Percentiles rank a stretch among this genome's conserved stretches.
Evolutionary conservation across 92 coral and sea anemone species (phyloP).

Genomic region (Zoanthus sociatus): DNA sequence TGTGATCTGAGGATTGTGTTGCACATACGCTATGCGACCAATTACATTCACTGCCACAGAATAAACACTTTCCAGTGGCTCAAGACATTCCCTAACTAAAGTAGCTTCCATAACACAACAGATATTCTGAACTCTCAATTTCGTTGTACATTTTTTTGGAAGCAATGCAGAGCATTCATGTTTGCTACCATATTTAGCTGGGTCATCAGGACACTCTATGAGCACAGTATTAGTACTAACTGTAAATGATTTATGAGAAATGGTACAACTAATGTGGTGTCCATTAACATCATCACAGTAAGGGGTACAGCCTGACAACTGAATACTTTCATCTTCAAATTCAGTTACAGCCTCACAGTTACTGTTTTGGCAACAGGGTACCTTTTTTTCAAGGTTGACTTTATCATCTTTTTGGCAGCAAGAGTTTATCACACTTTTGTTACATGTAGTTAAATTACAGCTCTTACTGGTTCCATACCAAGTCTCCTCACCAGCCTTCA

Average conservation of each 20-base stretch:
- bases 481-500: neutral
- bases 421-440: neutral
- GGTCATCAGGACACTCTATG: slow-evolving; percentile 12
- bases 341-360: neutral
- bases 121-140: slow-evolving; percentile 95
- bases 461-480: neutral
- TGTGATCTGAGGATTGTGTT: slow-evolving; percentile 88
- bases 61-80: slow-evolving; percentile 77
- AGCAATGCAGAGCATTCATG: neutral
- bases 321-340: neutral
- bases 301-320: neutral
- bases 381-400: neutral
- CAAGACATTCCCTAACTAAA: slow-evolving; percentile 82
- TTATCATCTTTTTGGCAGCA: slow-evolving; percentile 2
- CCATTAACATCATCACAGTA: slow-evolving; percentile 3
- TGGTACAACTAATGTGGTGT: neutral
- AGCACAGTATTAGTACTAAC: slow-evolving; percentile 26
- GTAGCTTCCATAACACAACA: slow-evolving; percentile 94
- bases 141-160: slow-evolving; percentile 73
- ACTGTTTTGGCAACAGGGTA: neutral
- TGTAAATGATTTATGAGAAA: slow-evolving; percentile 14
- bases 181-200: neutral
- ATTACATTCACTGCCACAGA: slow-evolving; percentile 93
- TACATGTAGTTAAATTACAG: neutral
- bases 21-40: slow-evolving; percentile 94